These are phyloP conservation scores for Saimiri boliviensis DNA, from an alignment of 2,113 vertebrate species.

Conservation along the genomic window DNA sequence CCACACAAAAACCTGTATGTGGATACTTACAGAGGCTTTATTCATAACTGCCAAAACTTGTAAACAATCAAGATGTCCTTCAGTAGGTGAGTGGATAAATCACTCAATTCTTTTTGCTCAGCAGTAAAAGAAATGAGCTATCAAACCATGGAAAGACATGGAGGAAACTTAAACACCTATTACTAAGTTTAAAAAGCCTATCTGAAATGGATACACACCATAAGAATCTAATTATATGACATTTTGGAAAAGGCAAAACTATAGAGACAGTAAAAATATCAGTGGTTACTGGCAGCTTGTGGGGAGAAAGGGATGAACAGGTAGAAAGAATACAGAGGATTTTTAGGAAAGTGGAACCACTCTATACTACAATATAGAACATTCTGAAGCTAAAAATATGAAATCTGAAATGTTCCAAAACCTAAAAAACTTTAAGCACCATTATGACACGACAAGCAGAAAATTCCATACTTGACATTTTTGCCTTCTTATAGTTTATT, in stretches of 20 bases:
- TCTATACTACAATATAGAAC: background rate
- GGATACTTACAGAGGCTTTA: background rate
- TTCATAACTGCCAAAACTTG: background rate
- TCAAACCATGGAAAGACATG: background rate
- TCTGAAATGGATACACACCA: background rate
- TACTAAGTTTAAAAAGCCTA: background rate
- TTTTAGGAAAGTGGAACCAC: background rate
- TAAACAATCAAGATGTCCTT: background rate
- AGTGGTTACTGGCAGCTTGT: background rate
- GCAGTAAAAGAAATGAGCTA: background rate
- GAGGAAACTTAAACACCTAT: background rate
- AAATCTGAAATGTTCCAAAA: background rate
- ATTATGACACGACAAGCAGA: background rate
- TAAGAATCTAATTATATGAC: background rate
- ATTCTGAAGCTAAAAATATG: background rate
- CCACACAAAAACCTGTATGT: background rate
- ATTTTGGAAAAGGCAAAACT: background rate
- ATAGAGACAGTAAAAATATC: background rate
- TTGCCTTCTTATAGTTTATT: background rate
- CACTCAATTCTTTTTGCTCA: background rate
- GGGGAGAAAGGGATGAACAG: background rate
- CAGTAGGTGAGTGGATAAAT: background rate
- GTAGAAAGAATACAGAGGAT: background rate
- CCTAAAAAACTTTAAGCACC: background rate
- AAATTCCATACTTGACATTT: background rate